Conservation (phyloP, 1,140 invertebrate genomes). For the fruit fly (Drosophila melanogaster) region DNA sequence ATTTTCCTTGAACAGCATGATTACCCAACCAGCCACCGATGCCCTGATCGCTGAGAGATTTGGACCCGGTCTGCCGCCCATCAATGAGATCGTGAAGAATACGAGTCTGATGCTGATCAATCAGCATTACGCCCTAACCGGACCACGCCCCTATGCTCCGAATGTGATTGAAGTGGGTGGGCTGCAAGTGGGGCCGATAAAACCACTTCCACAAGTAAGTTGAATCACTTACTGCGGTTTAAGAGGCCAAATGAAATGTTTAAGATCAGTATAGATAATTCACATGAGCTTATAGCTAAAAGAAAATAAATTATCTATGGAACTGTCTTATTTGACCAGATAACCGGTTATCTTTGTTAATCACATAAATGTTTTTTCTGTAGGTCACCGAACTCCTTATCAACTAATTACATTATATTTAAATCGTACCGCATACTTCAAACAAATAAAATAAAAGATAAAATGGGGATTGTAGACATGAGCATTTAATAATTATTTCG, state of each 20-base stretch:
- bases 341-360: background rate
- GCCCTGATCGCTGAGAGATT: slow-evolving; percentile 86
- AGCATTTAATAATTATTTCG: background rate
- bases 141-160: slow-evolving; percentile 85
- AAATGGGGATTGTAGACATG: background rate
- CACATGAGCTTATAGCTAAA: background rate
- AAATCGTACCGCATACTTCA: background rate
- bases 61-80: slow-evolving; percentile 85
- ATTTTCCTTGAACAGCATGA: slow-evolving; percentile 30
- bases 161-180: slow-evolving; percentile 88
- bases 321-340: background rate
- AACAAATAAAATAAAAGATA: background rate
- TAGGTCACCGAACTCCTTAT: slow-evolving; percentile 7
- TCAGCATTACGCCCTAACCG: slow-evolving; percentile 86
- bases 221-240: background rate
- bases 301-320: too few relatives aligned
- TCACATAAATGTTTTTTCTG: background rate
- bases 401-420: background rate
- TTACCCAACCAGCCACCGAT: slow-evolving; percentile 85
- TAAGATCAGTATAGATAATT: too few relatives aligned
- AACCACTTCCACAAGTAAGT: slow-evolving; percentile 85
- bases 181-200: slow-evolving; percentile 85
- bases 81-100: slow-evolving; percentile 86
- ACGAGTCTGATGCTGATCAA: slow-evolving; percentile 87
- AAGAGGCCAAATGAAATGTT: too few relatives aligned